Base-by-base conservation (phyloP, 2,113 vertebrate species). In the Tretioscincus oriximinensis region DNA sequence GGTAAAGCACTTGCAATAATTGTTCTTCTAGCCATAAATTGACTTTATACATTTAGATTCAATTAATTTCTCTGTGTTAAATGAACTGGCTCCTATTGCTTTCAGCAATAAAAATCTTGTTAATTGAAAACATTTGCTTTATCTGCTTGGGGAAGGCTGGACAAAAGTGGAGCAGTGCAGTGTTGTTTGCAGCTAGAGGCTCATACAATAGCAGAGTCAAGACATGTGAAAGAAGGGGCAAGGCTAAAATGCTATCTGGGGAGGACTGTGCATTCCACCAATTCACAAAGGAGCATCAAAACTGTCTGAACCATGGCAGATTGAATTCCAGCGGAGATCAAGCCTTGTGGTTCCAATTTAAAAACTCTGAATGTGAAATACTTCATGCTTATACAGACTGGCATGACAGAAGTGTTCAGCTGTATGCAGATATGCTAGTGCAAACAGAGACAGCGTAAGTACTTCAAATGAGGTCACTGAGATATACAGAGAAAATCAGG, bases 41-140 rank as follows among this genome's bases (percentile, higher is more conserved):
- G 28, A 73, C 82, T 58, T 68, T 24, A 68, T 84, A 76, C 84
- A 61, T 93, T 87, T 76, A 81, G 88, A 80, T 86, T 92, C 92
- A 92, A 92, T 94, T 93, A 93, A 92, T 90, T 93, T 91, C 83
- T 90, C 86, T 87, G 87, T 89, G 90, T 86, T 88, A 87, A 88
- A 88, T 84, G 91, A 93, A 90, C 85, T 92, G 77, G 84, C 86
- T 90, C 90, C 88, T 80, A 88, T 87, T 84, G 89, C 92, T 92
- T 90, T 91, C 84, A 91, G 93, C 88, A 92, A 93, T 92, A 88
- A 92, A 79, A 85, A 88, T 81, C 87, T 88, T 86, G 85, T 92
- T 95, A 93, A 95, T 90, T 93, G 91, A 93, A 94, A 94, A 90
- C 71, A 90, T 89, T 89, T 84, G 84, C 87, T 91, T 90, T 94